Percentiles rank a stretch among this genome's conserved stretches.
Conservation (phyloP, 2,888 invertebrate species). For the Melangyna quadrimaculata region DNA sequence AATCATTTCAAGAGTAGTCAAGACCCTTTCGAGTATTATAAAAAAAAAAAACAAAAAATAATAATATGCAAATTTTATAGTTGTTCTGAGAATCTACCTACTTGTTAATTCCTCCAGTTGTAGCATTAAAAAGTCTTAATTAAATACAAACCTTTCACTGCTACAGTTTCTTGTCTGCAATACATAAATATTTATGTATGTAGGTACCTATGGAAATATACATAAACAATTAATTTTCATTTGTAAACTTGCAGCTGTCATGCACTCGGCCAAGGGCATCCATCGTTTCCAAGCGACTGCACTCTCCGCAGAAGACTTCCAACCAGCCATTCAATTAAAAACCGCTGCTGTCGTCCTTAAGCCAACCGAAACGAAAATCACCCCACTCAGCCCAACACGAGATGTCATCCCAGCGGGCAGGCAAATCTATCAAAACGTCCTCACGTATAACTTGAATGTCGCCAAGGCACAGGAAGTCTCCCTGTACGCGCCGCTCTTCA, state of each 20-base stretch:
- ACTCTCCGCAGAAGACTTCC: conserved; percentile 87
- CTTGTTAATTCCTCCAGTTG: too few species aligned
- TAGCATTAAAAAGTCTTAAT: too few species aligned
- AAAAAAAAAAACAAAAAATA: too few species aligned
- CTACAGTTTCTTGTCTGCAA: background rate
- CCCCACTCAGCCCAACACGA: conserved; percentile 87
- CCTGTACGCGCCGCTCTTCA: conserved; percentile 89
- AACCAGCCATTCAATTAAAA: conserved; percentile 89
- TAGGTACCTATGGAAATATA: background rate
- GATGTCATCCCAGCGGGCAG: conserved; percentile 93
- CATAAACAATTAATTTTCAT: conserved; percentile 72
- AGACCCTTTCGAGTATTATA: too few species aligned
- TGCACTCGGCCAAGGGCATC: conserved; percentile 90
- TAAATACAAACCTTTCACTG: background rate
- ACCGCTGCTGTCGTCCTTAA: conserved; percentile 88
- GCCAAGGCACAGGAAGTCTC: conserved; percentile 91
- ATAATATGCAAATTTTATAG: too few species aligned
- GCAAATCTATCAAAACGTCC: conserved; percentile 94
- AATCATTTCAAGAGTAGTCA: too few species aligned
- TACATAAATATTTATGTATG: too few species aligned
- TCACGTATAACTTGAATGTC: conserved; percentile 93
- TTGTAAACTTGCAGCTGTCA: conserved; percentile 81
- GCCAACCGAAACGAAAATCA: conserved; percentile 90
- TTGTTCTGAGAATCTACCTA: too few species aligned
- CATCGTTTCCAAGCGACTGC: conserved; percentile 88